phyloP scores from a whole-genome alignment of 2,113 vertebrate species.

The Malaclemys terrapin region DNA sequence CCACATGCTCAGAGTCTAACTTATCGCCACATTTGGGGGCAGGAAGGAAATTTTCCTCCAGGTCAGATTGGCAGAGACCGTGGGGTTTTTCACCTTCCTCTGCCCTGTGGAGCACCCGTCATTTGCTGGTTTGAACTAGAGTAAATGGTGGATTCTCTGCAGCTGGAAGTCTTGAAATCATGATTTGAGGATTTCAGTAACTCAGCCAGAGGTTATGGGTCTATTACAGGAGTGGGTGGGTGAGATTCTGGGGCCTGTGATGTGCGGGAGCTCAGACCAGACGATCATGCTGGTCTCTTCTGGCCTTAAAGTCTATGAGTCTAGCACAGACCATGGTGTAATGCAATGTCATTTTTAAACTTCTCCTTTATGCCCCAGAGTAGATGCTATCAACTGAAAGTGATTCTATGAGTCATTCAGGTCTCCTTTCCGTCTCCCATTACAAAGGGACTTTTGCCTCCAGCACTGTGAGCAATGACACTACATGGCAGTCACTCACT shows the following conservation, averaged over 20 bases:
- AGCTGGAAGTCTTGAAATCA: background rate
- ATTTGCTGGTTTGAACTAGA: background rate
- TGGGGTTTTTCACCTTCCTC: background rate
- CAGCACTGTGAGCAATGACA: background rate
- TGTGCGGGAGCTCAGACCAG: background rate
- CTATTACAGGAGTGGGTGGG: background rate
- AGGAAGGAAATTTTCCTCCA: background rate
- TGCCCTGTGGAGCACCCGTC: background rate
- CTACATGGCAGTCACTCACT: background rate
- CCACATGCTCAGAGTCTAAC: background rate
- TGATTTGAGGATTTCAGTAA: background rate
- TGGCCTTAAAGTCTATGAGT: background rate
- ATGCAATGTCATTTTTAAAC: background rate
- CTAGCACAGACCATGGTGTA: background rate
- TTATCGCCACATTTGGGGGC: background rate
- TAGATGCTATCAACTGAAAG: constrained; percentile 7
- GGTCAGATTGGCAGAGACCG: background rate
- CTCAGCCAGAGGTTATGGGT: background rate
- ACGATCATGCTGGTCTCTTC: background rate
- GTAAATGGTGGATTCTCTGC: background rate
- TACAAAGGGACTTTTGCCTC: background rate
- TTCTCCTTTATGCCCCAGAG: background rate
- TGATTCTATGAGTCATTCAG: rapidly evolving
- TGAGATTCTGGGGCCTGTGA: background rate
- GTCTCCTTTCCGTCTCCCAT: background rate